Percentiles rank a stretch among this genome's conserved stretches.
These are phyloP conservation scores for Platyura marginata DNA, from an alignment of 1,140 invertebrate genomes.

Conservation along the genomic window DNA sequence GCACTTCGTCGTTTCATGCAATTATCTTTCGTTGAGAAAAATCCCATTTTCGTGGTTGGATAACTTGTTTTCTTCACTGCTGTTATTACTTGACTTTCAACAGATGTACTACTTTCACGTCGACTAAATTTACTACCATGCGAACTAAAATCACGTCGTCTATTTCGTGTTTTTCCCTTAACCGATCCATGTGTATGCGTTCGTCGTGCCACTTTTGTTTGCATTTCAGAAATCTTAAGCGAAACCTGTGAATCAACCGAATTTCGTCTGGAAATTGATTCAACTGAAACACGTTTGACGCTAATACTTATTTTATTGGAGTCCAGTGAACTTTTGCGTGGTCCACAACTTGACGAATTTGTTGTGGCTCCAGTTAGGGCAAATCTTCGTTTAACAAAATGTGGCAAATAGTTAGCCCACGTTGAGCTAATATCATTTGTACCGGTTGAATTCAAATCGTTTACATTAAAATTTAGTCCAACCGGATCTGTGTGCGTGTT, in stretches of 20 bases:
- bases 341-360: slow-evolving; percentile 16
- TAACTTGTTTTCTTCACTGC: slow-evolving; percentile 17
- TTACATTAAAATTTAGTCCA: slow-evolving; percentile 60
- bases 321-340: slow-evolving; percentile 35
- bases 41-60: slow-evolving; percentile 19
- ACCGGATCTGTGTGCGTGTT: slow-evolving; percentile 78
- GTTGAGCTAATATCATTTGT: slow-evolving; percentile 61
- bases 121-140: slow-evolving; percentile 28
- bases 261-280: slow-evolving; percentile 61
- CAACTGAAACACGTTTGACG: slow-evolving; percentile 57
- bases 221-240: slow-evolving; percentile 61
- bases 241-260: slow-evolving; percentile 72
- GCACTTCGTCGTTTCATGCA: slow-evolving; percentile 33
- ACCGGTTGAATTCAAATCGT: slow-evolving; percentile 48
- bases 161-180: slow-evolving; percentile 23
- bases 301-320: slow-evolving; percentile 70
- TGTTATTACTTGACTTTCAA: slow-evolving; percentile 49
- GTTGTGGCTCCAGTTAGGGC: slow-evolving; percentile 40
- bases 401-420: slow-evolving; percentile 74
- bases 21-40: slow-evolving; percentile 18
- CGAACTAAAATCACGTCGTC: slow-evolving; percentile 23
- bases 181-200: slow-evolving; percentile 26
- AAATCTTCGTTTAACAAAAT: slow-evolving; percentile 63
- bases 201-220: slow-evolving; percentile 42
- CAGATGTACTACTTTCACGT: slow-evolving; percentile 55